Conservation (phyloP, 2,797 vertebrate species). For the Protosalanx chinensis region DNA sequence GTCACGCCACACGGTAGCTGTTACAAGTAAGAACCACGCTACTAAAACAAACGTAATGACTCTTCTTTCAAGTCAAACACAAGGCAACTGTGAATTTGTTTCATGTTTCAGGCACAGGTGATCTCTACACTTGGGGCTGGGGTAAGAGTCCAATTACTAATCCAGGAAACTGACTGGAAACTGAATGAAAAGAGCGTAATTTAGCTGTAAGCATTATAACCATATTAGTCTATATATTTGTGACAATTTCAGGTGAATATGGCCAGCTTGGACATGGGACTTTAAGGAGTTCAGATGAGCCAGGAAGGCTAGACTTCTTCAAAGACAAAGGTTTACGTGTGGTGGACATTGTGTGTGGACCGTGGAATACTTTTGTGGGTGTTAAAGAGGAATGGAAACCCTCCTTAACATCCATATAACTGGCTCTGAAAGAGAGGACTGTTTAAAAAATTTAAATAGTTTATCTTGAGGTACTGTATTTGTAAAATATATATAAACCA, state of each 20-base stretch:
- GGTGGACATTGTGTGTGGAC: slow-evolving; percentile 80
- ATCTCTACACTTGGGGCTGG: slow-evolving; percentile 97
- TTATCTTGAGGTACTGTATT: background rate
- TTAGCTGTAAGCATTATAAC: background rate
- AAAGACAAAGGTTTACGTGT: slow-evolving; percentile 62
- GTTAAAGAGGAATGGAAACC: slow-evolving; percentile 51
- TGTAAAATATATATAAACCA: background rate
- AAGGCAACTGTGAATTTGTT: background rate
- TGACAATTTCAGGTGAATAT: slow-evolving; percentile 78
- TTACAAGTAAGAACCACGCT: slow-evolving; percentile 77
- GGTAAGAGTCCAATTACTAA: slow-evolving; percentile 74
- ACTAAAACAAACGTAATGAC: background rate
- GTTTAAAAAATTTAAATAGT: slow-evolving; percentile 3
- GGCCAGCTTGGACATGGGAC: slow-evolving; percentile 87
- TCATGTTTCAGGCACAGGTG: slow-evolving; percentile 74
- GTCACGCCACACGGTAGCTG: slow-evolving; percentile 84
- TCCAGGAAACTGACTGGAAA: too few species aligned
- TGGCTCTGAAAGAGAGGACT: slow-evolving; percentile 6
- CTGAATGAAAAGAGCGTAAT: too few species aligned
- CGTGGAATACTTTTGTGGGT: slow-evolving; percentile 86
- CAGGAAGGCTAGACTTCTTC: slow-evolving; percentile 77
- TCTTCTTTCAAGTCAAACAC: background rate
- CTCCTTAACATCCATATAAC: slow-evolving; percentile 18
- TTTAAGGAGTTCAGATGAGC: slow-evolving; percentile 73
- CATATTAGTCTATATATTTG: background rate